Percentiles rank a stretch among this genome's conserved stretches.
Conservation (phyloP, 2,113 vertebrate genomes). For the Sinocyclocheilus anophthalmus region DNA sequence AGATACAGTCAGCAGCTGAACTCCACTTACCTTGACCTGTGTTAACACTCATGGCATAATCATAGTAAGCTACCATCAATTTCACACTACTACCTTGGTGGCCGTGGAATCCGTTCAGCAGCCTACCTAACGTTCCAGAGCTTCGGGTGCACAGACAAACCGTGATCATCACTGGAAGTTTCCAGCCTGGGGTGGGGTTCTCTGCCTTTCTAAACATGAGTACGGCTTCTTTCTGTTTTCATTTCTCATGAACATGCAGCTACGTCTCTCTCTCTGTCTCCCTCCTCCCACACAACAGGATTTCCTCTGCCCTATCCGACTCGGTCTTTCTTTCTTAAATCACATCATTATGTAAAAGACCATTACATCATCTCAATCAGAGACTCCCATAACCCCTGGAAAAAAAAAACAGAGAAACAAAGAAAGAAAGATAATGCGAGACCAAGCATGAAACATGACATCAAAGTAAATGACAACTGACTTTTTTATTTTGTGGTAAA, state of each 20-base stretch:
- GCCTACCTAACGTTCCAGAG: background rate
- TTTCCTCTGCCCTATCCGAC: constrained; percentile 59
- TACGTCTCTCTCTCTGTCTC: too few species aligned
- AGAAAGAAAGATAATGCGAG: background rate
- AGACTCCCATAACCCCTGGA: constrained; percentile 37
- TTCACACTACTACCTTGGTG: background rate
- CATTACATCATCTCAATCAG: constrained; percentile 70
- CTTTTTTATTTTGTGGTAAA: too few species aligned
- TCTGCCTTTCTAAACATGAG: constrained; percentile 54
- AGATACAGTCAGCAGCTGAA: background rate
- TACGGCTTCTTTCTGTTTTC: constrained; percentile 44
- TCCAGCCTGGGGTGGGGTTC: constrained; percentile 62
- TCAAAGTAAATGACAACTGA: too few species aligned
- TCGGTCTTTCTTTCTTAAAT: constrained; percentile 66
- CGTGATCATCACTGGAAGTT: constrained; percentile 18
- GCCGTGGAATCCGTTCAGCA: background rate
- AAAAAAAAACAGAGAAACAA: background rate
- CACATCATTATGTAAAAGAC: constrained; percentile 75
- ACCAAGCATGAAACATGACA: background rate
- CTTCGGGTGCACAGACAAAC: background rate
- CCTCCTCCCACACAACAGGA: constrained; percentile 56
- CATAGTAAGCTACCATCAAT: background rate
- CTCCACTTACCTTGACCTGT: background rate
- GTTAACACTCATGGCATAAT: background rate
- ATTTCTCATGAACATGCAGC: constrained; percentile 18